A percentile compares a stretch with the other conserved stretches of the same genome.
phyloP scores from a whole-genome alignment of 2,797 vertebrate genomes.

The Poeciliopsis paucimaculata region DNA sequence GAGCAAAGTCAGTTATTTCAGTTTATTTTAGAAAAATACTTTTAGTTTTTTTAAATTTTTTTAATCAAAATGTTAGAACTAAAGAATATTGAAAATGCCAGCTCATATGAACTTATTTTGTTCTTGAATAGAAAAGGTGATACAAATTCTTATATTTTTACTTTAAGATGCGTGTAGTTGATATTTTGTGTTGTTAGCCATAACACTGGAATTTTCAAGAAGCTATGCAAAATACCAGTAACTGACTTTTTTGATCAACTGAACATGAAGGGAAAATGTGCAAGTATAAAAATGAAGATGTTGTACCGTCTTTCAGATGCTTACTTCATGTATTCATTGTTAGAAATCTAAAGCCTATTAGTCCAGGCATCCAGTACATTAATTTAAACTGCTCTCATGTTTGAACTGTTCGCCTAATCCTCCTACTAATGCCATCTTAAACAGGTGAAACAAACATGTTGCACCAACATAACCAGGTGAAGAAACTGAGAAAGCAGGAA shows the following conservation, averaged over 20 bases:
- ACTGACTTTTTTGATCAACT: slow-evolving; percentile 28
- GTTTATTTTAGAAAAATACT: not conserved
- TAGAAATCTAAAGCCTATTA: not conserved
- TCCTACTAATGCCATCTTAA: not conserved
- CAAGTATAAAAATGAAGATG: slow-evolving; percentile 28
- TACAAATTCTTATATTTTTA: slow-evolving; percentile 33
- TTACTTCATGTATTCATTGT: not conserved
- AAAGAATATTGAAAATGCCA: slow-evolving; percentile 14
- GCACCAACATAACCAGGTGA: not conserved
- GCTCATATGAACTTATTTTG: slow-evolving; percentile 13
- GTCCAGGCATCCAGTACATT: slow-evolving; percentile 10
- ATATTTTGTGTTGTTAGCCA: slow-evolving; percentile 24
- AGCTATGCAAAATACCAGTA: slow-evolving; percentile 52
- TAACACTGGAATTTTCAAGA: slow-evolving; percentile 13
- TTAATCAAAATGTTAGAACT: slow-evolving; percentile 24
- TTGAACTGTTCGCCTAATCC: not conserved
- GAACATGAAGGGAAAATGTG: not conserved
- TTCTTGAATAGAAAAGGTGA: slow-evolving; percentile 15
- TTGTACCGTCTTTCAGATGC: not conserved
- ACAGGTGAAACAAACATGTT: not conserved
- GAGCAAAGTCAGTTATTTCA: not conserved
- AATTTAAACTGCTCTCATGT: not conserved
- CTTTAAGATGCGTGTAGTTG: slow-evolving; percentile 16
- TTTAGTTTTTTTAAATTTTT: slow-evolving; percentile 1
- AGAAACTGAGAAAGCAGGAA: not conserved